Evolutionary conservation across 2,113 vertebrate genomes (phyloP).

Genomic region (Cromileptes altivelis): DNA sequence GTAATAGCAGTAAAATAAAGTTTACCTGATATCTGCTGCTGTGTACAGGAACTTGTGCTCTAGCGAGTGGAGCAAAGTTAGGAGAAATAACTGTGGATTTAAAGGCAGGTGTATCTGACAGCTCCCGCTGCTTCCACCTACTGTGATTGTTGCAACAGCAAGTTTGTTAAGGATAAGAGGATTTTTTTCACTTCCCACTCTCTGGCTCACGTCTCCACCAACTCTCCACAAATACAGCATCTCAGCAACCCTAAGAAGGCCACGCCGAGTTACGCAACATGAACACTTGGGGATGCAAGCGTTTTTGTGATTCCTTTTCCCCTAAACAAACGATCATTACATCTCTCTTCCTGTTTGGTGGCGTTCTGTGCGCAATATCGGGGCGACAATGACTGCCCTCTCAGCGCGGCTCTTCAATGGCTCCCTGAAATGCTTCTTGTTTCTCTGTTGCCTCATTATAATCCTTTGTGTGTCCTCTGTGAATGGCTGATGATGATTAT

Average conservation of each 20-base stretch:
- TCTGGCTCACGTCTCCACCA: conserved; percentile 54
- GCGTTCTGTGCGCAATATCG: conserved; percentile 28
- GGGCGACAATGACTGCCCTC: conserved; percentile 57
- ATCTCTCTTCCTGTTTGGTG: conserved; percentile 43
- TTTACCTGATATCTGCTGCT: conserved; percentile 8
- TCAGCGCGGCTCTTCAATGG: conserved; percentile 58
- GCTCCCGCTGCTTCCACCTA: conserved; percentile 60
- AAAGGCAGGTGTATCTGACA: conserved; percentile 61
- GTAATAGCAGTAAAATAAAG: conserved; percentile 15
- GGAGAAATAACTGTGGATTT: conserved; percentile 47
- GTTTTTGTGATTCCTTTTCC: conserved; percentile 6
- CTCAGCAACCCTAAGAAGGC: conserved; percentile 16
- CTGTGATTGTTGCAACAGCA: conserved; percentile 60
- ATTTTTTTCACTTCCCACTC: conserved; percentile 45
- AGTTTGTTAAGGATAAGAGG: conserved; percentile 51
- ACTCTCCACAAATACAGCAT: conserved; percentile 37
- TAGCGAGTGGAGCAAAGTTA: conserved; percentile 36
- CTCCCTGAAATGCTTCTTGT: conserved; percentile 80
- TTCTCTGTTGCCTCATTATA: conserved; percentile 85
- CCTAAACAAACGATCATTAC: conserved; percentile 34
- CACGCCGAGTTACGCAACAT: conserved; percentile 23
- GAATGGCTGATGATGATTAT: conserved; percentile 87
- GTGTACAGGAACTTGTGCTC: neutral
- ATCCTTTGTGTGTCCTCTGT: conserved; percentile 84
- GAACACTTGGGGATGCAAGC: conserved; percentile 17